A percentile compares a stretch with the other conserved stretches of the same genome.
Evolutionary conservation across 1,140 invertebrate genomes (phyloP).

Genomic region (Nixonia krombeini): DNA sequence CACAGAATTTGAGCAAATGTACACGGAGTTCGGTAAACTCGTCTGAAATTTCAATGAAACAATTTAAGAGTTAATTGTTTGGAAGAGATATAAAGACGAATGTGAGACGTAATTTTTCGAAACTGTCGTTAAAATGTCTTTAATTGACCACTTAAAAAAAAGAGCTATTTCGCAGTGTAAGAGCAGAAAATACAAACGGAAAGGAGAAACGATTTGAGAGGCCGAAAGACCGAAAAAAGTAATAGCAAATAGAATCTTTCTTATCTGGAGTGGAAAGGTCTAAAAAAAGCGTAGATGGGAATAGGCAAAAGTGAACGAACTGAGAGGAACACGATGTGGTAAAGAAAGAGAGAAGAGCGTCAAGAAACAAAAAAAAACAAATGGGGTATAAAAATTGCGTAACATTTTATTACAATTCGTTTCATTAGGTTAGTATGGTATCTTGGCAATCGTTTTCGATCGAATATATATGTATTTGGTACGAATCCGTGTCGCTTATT

Average conservation of each 20-base stretch:
- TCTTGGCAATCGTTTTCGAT: conserved; percentile 54
- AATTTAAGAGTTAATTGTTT: conserved; percentile 9
- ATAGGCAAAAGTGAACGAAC: neutral
- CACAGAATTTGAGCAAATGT: neutral
- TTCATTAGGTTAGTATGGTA: conserved; percentile 59
- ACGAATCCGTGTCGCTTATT: conserved; percentile 46
- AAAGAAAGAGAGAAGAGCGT: conserved; percentile 35
- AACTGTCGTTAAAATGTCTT: no score
- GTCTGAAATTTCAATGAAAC: no score
- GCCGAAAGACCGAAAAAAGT: conserved; percentile 9
- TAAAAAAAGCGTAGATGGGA: conserved; percentile 11
- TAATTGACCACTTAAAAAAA: conserved; percentile 1
- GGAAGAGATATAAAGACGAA: neutral
- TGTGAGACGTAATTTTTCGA: no score
- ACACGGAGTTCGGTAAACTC: no score
- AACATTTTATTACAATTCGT: conserved; percentile 63
- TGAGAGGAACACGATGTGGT: neutral
- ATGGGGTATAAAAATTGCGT: conserved; percentile 63
- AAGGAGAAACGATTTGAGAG: no score
- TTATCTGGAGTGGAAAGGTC: conserved; percentile 29
- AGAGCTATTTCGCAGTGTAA: no score
- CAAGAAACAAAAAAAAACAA: conserved; percentile 57
- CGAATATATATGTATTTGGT: conserved; percentile 67
- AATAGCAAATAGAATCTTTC: conserved; percentile 33
- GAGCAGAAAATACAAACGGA: neutral